Conservation (phyloP, 2,113 vertebrate species). For the Oxygymnocypris stewartii region DNA sequence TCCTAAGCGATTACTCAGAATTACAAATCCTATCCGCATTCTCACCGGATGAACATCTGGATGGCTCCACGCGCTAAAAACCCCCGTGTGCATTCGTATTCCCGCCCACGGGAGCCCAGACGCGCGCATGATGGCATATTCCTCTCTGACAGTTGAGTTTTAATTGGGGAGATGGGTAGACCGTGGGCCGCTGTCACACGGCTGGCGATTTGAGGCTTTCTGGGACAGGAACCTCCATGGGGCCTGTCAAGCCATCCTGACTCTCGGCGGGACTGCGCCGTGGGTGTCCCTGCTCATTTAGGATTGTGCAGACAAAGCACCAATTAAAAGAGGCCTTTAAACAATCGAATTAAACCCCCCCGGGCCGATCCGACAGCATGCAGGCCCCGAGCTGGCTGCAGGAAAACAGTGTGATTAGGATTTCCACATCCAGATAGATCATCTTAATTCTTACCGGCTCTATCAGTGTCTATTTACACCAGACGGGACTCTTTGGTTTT, state of each 20-base stretch:
- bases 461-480: conserved; percentile 52
- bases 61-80: conserved; percentile 9
- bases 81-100: not conserved
- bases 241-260: conserved; percentile 76
- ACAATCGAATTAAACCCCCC: conserved; percentile 79
- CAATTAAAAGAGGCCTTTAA: conserved; percentile 81
- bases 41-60: conserved; percentile 2
- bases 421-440: conserved; percentile 54
- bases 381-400: conserved; percentile 63
- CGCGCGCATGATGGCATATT: conserved; percentile 76
- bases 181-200: conserved; percentile 80
- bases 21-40: conserved; percentile 93
- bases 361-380: conserved; percentile 71
- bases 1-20: conserved; percentile 99
- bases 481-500: conserved; percentile 34
- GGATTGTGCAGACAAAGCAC: conserved; percentile 79
- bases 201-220: conserved; percentile 77
- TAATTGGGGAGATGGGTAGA: conserved; percentile 84
- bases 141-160: conserved; percentile 86
- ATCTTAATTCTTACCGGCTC: conserved; percentile 42
- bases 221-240: conserved; percentile 78
- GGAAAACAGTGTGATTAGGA: conserved; percentile 68
- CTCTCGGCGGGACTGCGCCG: conserved; percentile 74
- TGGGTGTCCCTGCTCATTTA: conserved; percentile 80
- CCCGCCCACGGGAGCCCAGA: conserved; percentile 35